These are phyloP conservation scores for Eulithis testata DNA, from an alignment of 2,888 invertebrate genomes.

Conservation along the genomic window DNA sequence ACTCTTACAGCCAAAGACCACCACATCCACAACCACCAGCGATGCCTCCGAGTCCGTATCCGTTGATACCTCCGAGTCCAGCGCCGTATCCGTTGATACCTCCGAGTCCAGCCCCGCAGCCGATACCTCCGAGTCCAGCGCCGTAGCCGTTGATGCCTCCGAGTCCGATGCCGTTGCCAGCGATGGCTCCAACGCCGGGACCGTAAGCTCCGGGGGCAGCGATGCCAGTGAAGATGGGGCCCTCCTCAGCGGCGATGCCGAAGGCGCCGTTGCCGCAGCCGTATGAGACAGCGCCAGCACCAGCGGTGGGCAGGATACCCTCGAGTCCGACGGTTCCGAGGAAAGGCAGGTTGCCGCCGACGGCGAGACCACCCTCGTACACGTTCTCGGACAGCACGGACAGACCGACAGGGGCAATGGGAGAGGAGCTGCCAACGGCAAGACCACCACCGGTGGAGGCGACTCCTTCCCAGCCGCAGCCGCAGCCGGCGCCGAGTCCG, in stretches of 20 bases:
- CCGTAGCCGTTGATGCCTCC: conserved; percentile 12
- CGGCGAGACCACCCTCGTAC: conserved; percentile 49
- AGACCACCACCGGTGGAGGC: conserved; percentile 47
- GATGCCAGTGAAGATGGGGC: conserved; percentile 19
- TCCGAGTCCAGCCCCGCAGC: conserved; percentile 20
- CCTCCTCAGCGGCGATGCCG: conserved; percentile 34
- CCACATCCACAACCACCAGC: conserved; percentile 41
- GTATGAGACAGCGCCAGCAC: conserved; percentile 49
- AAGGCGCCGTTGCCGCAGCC: conserved; percentile 46
- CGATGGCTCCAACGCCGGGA: conserved; percentile 11
- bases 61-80: conserved; percentile 26
- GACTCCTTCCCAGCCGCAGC: conserved; percentile 26
- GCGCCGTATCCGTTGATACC: conserved; percentile 38
- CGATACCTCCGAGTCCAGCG: conserved; percentile 15
- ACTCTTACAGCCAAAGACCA: conserved; percentile 19
- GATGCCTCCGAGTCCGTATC: conserved; percentile 12
- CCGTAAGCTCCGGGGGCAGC: conserved; percentile 15
- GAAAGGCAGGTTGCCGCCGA: conserved; percentile 54
- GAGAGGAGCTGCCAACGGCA: conserved; percentile 44
- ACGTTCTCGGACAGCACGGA: conserved; percentile 56
- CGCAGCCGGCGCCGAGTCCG: conserved; percentile 19
- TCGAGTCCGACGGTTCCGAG: conserved; percentile 52
- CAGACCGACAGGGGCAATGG: conserved; percentile 53
- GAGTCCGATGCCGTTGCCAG: conserved; percentile 17
- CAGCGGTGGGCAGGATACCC: conserved; percentile 49